A percentile compares a stretch with the other conserved stretches of the same genome.
Conservation (phyloP, 2,113 vertebrate genomes). For the Nannobrachium achirus region DNA sequence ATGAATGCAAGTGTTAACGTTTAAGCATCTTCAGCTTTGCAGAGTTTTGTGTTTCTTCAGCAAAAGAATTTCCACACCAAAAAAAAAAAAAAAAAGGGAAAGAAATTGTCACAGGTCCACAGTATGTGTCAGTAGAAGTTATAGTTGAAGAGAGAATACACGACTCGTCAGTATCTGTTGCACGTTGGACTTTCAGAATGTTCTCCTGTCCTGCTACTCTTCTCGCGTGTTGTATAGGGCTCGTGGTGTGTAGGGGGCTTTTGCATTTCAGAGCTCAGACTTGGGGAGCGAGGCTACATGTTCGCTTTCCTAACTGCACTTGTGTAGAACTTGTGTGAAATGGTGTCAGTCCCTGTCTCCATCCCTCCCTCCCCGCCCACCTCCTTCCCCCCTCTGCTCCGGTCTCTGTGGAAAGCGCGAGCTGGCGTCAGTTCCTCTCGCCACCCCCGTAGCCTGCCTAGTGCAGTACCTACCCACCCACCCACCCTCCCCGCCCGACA, state of each 20-base stretch:
- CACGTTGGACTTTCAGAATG: not conserved
- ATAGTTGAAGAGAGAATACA: not conserved
- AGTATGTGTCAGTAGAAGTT: conserved; percentile 14
- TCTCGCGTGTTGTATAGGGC: conserved; percentile 10
- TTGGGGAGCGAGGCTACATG: conserved; percentile 14
- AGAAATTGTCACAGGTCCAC: not conserved
- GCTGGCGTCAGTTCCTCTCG: conserved; percentile 73
- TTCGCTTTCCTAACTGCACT: conserved; percentile 41
- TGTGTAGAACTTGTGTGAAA: conserved; percentile 70
- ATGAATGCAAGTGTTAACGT: not conserved
- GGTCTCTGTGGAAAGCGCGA: conserved; percentile 76
- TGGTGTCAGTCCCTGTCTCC: conserved; percentile 76
- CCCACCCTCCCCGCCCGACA: conserved; percentile 73
- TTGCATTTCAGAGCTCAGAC: conserved; percentile 28
- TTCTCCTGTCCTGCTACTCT: conserved; percentile 5
- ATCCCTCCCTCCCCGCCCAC: conserved; percentile 57
- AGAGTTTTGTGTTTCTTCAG: not conserved
- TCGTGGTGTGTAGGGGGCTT: conserved; percentile 11
- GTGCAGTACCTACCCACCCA: conserved; percentile 69
- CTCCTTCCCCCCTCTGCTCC: conserved; percentile 62
- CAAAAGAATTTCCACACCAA: no score
- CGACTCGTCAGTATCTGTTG: conserved; percentile 7
- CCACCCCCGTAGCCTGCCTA: conserved; percentile 70
- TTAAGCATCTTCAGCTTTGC: conserved; percentile 13
- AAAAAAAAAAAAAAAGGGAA: no score